Percentiles rank a stretch among this genome's conserved stretches.
phyloP scores from a whole-genome alignment of 2,113 vertebrate genomes.

The Polypterus senegalus region DNA sequence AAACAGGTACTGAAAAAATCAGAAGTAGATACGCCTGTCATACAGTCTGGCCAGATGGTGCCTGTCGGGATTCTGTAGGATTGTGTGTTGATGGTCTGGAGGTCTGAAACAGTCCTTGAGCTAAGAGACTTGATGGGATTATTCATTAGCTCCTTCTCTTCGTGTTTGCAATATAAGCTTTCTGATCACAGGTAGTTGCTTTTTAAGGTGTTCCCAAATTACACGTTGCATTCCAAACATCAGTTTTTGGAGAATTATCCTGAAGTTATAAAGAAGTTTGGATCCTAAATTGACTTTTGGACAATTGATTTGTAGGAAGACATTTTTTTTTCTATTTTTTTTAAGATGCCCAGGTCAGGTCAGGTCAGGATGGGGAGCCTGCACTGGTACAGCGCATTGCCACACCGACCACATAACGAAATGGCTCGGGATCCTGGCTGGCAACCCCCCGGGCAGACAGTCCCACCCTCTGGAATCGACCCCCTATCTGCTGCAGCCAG shows the following conservation, averaged over 20 bases:
- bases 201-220: slow-evolving; percentile 18
- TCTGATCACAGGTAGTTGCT: slow-evolving; percentile 20
- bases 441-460: too few relatives aligned
- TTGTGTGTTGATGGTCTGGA: too few relatives aligned
- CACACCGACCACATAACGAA: too few relatives aligned
- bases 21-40: background rate
- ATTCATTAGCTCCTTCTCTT: slow-evolving; percentile 14
- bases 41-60: too few relatives aligned
- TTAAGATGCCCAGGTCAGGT: background rate
- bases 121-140: slow-evolving; percentile 22
- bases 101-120: slow-evolving; percentile 10
- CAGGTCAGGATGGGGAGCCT: too few relatives aligned
- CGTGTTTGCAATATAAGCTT: slow-evolving; percentile 20
- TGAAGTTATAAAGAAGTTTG: slow-evolving; percentile 16
- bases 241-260: slow-evolving; percentile 24
- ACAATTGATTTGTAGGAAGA: background rate
- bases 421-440: too few relatives aligned
- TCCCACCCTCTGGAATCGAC: too few relatives aligned
- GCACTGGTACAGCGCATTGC: too few relatives aligned
- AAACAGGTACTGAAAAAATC: slow-evolving; percentile 5
- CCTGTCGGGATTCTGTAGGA: too few relatives aligned
- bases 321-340: slow-evolving; percentile 5
- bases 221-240: slow-evolving; percentile 14
- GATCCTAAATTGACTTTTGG: slow-evolving; percentile 6
- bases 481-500: too few relatives aligned